Evolutionary conservation across 2,797 vertebrate genomes (phyloP).

Genomic region (Carapus acus): DNA sequence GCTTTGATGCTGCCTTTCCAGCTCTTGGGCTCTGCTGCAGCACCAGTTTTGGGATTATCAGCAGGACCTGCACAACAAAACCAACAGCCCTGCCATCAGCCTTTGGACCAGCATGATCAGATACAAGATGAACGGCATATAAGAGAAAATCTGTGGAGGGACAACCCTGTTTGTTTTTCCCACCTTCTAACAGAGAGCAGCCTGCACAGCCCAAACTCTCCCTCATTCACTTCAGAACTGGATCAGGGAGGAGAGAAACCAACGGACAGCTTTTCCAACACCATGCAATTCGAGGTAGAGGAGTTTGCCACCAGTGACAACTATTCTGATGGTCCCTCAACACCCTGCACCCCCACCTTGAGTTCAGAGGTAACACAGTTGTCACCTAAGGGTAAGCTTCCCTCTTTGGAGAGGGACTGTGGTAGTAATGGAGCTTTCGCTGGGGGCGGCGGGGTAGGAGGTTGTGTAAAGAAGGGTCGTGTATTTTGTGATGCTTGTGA

Average conservation of each 20-base stretch:
- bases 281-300: conserved; percentile 78
- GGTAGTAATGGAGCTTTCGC: conserved; percentile 22
- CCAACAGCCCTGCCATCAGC: conserved; percentile 53
- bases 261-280: conserved; percentile 56
- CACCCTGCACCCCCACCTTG: conserved; percentile 73
- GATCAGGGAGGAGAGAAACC: conserved; percentile 69
- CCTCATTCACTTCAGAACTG: conserved; percentile 73
- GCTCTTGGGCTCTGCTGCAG: conserved; percentile 84
- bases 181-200: conserved; percentile 67
- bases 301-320: conserved; percentile 76
- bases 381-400: conserved; percentile 82
- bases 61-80: conserved; percentile 72
- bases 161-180: conserved; percentile 47
- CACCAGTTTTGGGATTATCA: conserved; percentile 81
- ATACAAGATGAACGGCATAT: conserved; percentile 43
- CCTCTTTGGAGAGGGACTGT: conserved; percentile 74
- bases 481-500: conserved; percentile 95
- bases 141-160: conserved; percentile 33
- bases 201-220: conserved; percentile 70
- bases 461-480: conserved; percentile 81
- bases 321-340: conserved; percentile 75
- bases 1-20: conserved; percentile 95
- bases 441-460: conserved; percentile 38
- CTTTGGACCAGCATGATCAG: conserved; percentile 57
- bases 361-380: conserved; percentile 79